A percentile compares a stretch with the other conserved stretches of the same genome.
phyloP scores from a whole-genome alignment of 2,797 vertebrate genomes.

The Synanceia verrucosa region DNA sequence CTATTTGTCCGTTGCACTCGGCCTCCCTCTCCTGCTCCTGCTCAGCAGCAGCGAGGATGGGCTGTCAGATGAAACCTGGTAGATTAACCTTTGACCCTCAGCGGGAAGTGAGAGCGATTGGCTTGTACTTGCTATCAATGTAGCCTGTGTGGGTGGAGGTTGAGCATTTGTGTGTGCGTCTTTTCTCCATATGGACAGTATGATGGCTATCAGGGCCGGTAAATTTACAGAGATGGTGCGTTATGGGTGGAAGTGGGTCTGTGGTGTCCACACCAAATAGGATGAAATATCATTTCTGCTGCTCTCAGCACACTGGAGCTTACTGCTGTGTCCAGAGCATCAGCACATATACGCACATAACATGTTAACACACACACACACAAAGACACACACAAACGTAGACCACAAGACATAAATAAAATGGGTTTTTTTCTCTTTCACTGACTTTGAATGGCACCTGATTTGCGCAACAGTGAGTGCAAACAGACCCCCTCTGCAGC shows the following conservation, averaged over 20 bases:
- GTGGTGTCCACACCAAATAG: constrained; percentile 54
- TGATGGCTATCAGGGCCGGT: constrained; percentile 48
- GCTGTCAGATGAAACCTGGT: constrained; percentile 60
- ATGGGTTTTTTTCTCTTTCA: constrained; percentile 2
- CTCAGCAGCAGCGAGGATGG: constrained; percentile 26
- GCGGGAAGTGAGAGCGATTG: constrained; percentile 57
- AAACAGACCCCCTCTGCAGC: constrained; percentile 17
- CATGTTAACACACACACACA: constrained; percentile 2
- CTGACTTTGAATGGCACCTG: constrained; percentile 44
- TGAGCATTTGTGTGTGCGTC: constrained; percentile 21
- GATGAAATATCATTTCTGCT: constrained; percentile 62
- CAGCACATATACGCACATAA: constrained; percentile 20
- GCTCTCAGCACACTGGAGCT: constrained; percentile 62
- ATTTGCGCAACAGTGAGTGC: constrained; percentile 30
- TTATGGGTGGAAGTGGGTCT: constrained; percentile 52
- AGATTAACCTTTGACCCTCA: constrained; percentile 73
- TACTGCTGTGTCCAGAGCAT: constrained; percentile 48
- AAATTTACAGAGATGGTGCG: constrained; percentile 52
- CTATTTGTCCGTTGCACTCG: constrained; percentile 22
- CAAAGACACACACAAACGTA: background rate
- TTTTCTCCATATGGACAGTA: constrained; percentile 29
- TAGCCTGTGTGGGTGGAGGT: constrained; percentile 24
- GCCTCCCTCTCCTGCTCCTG: constrained; percentile 36
- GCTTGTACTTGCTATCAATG: constrained; percentile 65
- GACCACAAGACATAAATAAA: constrained; percentile 4